Base-by-base conservation (phyloP, 2,797 vertebrate genomes). In the Poecilia gillii region DNA sequence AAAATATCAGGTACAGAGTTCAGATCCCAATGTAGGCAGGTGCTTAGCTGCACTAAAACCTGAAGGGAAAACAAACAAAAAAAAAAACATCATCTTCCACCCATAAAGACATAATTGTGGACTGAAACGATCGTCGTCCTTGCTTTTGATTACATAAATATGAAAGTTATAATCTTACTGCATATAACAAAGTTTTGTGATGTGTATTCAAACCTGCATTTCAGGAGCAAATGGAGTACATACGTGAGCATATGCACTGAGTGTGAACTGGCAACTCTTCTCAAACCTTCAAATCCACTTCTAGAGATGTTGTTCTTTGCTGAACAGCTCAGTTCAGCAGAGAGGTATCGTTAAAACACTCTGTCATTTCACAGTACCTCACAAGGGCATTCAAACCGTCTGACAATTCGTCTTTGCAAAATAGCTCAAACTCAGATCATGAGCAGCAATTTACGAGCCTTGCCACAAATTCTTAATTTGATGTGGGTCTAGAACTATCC, bases 1-100 rank as follows among this genome's bases (percentile, higher is more conserved):
- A 76, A 85, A 86, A 86, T 80, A 83, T 47, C 76, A 85, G 74
- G 78, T 75, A 62, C 20, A 76, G 47, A 9, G 71, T 77, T 85
- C 43, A 82, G n/a, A 73, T 49, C 49, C 11, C 57, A 31, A n/a
- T 41, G 77, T 82, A 72, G 73, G 80, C 74, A 79, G 81, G 31
- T 47, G 28, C 45, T 47, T 53, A 2, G 25, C 62, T 75, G 49
- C 6, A 73, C n/a, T 59, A 49, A 36, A 59, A 18, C 18, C 20
- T 57, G 41, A 49, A 68, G 51, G 9, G 47, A 55, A 49, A 70
- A 7, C 13, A 33, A 33, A 33, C 2, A 33, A 33, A 33, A 33
- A 33, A 36, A 1, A 57, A 39, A 39, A 6, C 39, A 41, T 41
- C 1, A 14, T 45, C 16, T 28, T 33, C 25, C n/a, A 12, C 3